Evolutionary conservation across 2,113 vertebrate genomes (phyloP), one percentile per base, ranked within the genome.

Genomic region (Acrocephalus arundinaceus): DNA sequence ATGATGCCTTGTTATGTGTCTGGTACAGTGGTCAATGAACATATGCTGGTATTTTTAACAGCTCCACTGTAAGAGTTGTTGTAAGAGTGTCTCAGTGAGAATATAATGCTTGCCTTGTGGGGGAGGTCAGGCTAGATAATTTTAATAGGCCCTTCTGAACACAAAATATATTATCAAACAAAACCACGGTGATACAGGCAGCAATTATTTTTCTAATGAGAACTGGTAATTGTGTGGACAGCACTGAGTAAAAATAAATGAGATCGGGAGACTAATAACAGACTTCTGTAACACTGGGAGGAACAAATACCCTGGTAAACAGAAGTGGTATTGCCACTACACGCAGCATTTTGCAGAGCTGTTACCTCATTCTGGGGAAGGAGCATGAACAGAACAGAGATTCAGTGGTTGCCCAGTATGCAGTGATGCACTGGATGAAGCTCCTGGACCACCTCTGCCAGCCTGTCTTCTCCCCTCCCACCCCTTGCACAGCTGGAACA

Each of bases 161-260:
- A 71, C 90, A 63, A 95, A 94, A 96, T 88, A 67, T 49, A 88
- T 92, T 91, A 90, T 90, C 89, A 95, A 94, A 96, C 80, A 95
- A 91, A 93, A 93, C 9, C 78, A 67, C 37, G 43, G 45, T 28
- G 45, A 96, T 90, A 84, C 22, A 90, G 90, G 75, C 67, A 90
- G 88, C 81, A 95, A 93, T 96, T 95, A 96, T 95, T 95, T 90
- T 95, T 63, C 52, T 94, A 94, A 96, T 91, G 72, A 96, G 93
- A 93, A 87, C 1, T 74, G 41, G 48, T 75, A 89, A 90, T 90
- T 88, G 85, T 84, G 68, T 55, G 92, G 87, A 96, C 78, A 93
- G 62, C 2, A 3, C 6, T 27, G 75, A 85, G 75, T 14, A 51
- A 91, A 89, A 96, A 87, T 75, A 95, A 91, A 91, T 79, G 89